Evolutionary conservation across 2,113 vertebrate genomes (phyloP).

Genomic region (Dendropsophus ebraccatus): DNA sequence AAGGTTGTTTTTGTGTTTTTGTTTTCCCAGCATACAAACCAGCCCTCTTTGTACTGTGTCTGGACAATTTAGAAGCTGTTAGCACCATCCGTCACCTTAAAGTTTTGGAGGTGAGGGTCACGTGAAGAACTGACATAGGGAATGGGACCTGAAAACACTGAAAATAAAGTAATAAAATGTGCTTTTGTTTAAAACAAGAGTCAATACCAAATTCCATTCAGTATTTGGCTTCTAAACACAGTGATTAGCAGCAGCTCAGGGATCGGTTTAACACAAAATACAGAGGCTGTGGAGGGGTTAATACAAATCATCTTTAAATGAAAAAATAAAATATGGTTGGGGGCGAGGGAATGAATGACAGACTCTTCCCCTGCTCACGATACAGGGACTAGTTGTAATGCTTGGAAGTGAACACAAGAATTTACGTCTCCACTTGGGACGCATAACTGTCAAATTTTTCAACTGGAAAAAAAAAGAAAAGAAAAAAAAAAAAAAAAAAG

Average conservation of each 20-base stretch:
- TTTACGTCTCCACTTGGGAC: conserved; percentile 71
- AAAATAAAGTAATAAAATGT: conserved; percentile 31
- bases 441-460: conserved; percentile 68
- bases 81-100: conserved; percentile 74
- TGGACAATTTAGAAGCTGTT: conserved; percentile 79
- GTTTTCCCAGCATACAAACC: conserved; percentile 82
- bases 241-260: conserved; percentile 42
- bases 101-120: conserved; percentile 67
- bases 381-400: conserved; percentile 67
- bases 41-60: conserved; percentile 70
- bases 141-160: conserved; percentile 29
- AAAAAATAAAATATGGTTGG: background rate
- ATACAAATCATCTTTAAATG: background rate
- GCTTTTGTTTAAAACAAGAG: conserved; percentile 7
- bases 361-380: conserved; percentile 50
- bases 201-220: background rate
- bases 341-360: background rate
- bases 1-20: background rate
- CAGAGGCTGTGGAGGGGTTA: background rate
- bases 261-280: background rate
- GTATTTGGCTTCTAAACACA: conserved; percentile 10
- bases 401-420: conserved; percentile 66
- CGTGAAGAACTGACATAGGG: conserved; percentile 69
- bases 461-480: conserved; percentile 62
- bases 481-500: conserved; percentile 67